Evolutionary conservation across 92 coral and sea anemone genomes (phyloP), one percentile per base, ranked within the genome.

Genomic region (Ricordea florida): DNA sequence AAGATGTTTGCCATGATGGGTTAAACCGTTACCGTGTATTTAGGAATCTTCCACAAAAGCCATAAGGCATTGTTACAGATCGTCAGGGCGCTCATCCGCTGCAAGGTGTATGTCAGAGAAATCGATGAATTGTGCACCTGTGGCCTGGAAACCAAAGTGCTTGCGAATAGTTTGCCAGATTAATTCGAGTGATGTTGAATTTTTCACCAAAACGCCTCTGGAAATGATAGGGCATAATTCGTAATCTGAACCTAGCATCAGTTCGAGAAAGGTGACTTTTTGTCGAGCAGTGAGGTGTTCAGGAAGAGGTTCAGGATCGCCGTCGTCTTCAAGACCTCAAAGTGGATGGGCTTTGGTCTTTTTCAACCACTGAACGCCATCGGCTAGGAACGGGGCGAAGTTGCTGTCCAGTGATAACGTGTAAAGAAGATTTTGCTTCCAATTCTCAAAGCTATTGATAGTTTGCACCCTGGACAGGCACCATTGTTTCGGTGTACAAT

Each of bases 1-100:
- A 24, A 62, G 36, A 1, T n/a, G 38, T 26, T 57, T 62, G 2
- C 87, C 87, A 56, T 73, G 87, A 45, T 81, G 87, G 2, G 82
- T 13, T 21, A 73, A 44, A 30, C 73, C 44, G 31, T 73, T 60
- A 6, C 74, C 35, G 24, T 29, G 49, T 16, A 85, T 70, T 6
- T 82, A 47, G 26, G 9, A 45, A 43, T 85, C 94, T 55, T 89
- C 90, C 10, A 80, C 82, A 35, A 89, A 89, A 57, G 91, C 85
- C 91, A 83, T 77, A 4, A 88, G 66, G 23, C 82, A 25, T 46
- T 89, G 87, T 72, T 64, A 85, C 0, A 89, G 81, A 78, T 89
- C 94, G 30, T 85, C 94, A 6, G 94, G 94, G 41, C 88, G 78
- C 60, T 85, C 91, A 44, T 85, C 62, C 0, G 91, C 57, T 8